Base-by-base conservation (phyloP, 2,797 vertebrate species). In the Trachops cirrhosus region DNA sequence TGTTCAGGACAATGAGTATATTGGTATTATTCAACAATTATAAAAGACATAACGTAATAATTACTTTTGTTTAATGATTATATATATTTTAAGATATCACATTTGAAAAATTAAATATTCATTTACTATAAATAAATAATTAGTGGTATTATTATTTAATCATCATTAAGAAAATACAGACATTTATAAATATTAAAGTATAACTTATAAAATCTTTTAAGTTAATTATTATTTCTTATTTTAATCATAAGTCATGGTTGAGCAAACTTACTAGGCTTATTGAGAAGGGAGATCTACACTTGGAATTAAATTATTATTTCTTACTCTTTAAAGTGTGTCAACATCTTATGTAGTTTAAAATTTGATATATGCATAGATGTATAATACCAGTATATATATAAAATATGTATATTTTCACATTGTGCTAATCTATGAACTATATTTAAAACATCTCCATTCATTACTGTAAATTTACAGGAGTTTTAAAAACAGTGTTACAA, bases 301-400 rank as follows among this genome's bases (percentile, higher is more conserved):
- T 82, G 14, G n/a, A 90, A 77, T 93, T 67, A 84, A 95, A 48
- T 68, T 71, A 21, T 59, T 70, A 79, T 83, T 67, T 86, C n/a
- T 32, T 64, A 5, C 2, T 70, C 24, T 77, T 84, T 64, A 87
- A 93, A 48, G 57, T 93, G 54, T 95, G 52, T 73, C 22, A 90
- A 59, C 6, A 64, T 41, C 2, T 86, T 48, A 71, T 15, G 8
- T 34, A 68, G 44, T 62, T 84, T 46, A 90, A 78, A 93, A 57
- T n/a, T 73, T 93, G 6, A 9, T 68, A 39, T 39, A 52, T 37
- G 1, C n/a, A 48, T 21, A 85, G 34, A 73, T 77, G 39, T 37
- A 9, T 67, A 41, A 34, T 44, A 84, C 22, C 11, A 2, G 22
- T 24, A 70, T 46, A 10, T 37, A 48, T 48, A 21, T 39, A 78